These are phyloP conservation scores for Flexamia atlantica DNA, from an alignment of 2,888 invertebrate species.

Conservation along the genomic window DNA sequence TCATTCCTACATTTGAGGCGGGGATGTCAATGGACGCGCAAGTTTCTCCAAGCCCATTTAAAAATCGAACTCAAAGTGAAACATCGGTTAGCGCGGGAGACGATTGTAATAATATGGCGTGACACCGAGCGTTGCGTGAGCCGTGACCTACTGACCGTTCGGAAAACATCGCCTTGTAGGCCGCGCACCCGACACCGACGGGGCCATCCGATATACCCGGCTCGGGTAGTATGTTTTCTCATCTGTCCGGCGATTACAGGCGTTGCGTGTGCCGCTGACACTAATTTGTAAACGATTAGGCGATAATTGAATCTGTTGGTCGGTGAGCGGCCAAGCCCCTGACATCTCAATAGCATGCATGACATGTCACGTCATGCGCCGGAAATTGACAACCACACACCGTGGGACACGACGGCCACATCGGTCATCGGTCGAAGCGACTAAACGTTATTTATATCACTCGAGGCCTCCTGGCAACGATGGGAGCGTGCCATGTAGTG, in stretches of 20 bases:
- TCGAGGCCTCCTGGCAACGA: too few relatives aligned
- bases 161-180: constrained; percentile 53
- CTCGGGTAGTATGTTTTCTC: constrained; percentile 39
- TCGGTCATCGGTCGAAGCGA: too few relatives aligned
- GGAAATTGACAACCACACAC: constrained; percentile 36
- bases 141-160: background rate
- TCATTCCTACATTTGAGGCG: constrained; percentile 28
- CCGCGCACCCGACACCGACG: background rate
- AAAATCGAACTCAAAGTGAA: constrained; percentile 46
- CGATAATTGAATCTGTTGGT: constrained; percentile 56
- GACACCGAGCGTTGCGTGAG: constrained; percentile 7
- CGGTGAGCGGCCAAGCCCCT: constrained; percentile 48
- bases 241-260: constrained; percentile 40
- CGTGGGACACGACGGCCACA: background rate
- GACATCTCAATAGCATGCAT: constrained; percentile 40
- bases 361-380: constrained; percentile 39
- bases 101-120: constrained; percentile 47
- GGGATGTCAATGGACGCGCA: constrained; percentile 41
- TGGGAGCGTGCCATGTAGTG: too few relatives aligned
- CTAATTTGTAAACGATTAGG: constrained; percentile 55
- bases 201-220: background rate
- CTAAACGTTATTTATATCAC: too few relatives aligned
- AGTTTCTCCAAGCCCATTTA: constrained; percentile 38
- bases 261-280: constrained; percentile 19
- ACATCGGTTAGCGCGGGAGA: constrained; percentile 46